These are phyloP conservation scores for Nothoprocta pentlandii DNA, from an alignment of 2,113 vertebrate genomes.

Conservation along the genomic window DNA sequence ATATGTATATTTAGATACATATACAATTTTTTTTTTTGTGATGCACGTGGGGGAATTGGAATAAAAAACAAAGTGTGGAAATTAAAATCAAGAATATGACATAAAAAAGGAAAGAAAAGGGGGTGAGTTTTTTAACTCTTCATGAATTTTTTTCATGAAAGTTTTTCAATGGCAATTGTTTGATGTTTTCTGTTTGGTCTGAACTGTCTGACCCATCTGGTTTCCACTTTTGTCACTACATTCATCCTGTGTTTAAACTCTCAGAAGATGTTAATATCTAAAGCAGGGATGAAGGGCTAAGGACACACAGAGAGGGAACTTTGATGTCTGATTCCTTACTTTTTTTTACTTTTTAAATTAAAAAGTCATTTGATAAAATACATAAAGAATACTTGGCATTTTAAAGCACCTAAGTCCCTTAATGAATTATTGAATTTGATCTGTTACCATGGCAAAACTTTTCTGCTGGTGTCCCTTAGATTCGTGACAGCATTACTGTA, in stretches of 20 bases:
- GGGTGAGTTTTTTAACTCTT: neutral
- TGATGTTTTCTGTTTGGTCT: neutral
- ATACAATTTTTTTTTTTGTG: neutral
- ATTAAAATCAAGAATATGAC: neutral
- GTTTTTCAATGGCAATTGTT: neutral
- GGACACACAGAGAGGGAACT: neutral
- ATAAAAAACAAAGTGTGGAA: neutral
- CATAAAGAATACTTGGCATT: neutral
- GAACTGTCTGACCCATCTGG: neutral
- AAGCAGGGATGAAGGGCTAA: neutral
- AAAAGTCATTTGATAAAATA: neutral
- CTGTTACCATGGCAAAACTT: neutral
- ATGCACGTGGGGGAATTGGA: neutral
- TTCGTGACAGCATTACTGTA: neutral
- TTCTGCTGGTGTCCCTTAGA: rapidly evolving
- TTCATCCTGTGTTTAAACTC: neutral
- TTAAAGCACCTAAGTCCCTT: neutral
- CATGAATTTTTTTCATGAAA: neutral
- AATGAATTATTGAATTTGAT: neutral
- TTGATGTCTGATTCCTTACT: neutral
- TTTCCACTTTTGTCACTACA: neutral
- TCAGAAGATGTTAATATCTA: rapidly evolving
- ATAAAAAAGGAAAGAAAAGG: neutral
- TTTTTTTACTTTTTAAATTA: neutral
- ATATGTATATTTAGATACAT: too few species aligned